Conservation (phyloP, 2,888 invertebrate species). For the Sinotaia quadrata region DNA sequence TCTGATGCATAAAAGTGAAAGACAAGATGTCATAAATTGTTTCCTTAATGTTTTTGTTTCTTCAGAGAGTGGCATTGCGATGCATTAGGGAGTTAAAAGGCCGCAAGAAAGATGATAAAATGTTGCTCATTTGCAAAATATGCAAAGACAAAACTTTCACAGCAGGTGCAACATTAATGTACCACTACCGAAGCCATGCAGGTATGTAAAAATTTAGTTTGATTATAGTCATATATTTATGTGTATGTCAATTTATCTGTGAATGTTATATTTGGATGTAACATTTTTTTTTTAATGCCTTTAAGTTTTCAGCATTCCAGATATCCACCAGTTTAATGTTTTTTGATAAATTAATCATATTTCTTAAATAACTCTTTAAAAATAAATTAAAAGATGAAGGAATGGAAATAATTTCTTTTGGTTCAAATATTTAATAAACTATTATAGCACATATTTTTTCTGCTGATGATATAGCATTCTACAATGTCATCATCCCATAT, state of each 20-base stretch:
- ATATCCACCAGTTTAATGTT: too few species aligned
- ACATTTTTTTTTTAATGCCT: not conserved
- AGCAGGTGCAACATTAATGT: constrained; percentile 77
- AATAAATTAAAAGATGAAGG: too few species aligned
- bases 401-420: too few species aligned
- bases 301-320: too few species aligned
- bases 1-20: too few species aligned
- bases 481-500: too few species aligned
- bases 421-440: too few species aligned
- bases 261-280: not conserved
- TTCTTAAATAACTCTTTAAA: too few species aligned
- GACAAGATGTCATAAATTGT: not conserved
- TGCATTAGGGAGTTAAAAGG: constrained; percentile 71
- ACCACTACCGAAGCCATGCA: constrained; percentile 78
- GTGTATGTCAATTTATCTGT: too few species aligned
- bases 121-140: constrained; percentile 75
- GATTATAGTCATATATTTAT: not conserved
- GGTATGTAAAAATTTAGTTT: constrained; percentile 54
- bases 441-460: too few species aligned
- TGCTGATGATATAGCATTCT: too few species aligned
- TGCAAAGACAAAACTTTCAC: constrained; percentile 76
- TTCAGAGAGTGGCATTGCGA: constrained; percentile 74
- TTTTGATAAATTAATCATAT: too few species aligned
- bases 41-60: not conserved
- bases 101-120: constrained; percentile 57